Evolutionary conservation across 2,113 vertebrate species (phyloP).

Genomic region (Prietella phreatophila): DNA sequence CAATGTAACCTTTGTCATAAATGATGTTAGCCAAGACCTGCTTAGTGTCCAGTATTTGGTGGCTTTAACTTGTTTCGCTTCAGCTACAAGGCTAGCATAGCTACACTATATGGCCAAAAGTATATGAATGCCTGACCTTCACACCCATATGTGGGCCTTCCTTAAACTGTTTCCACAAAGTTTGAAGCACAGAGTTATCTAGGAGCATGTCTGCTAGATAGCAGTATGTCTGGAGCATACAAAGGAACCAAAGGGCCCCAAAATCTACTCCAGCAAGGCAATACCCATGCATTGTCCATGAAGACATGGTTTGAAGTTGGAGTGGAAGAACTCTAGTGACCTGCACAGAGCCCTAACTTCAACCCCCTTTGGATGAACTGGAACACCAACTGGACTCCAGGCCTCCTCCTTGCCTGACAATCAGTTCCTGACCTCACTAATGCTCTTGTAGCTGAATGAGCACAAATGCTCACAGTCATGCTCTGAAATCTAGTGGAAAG

Average conservation of each 20-base stretch:
- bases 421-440: neutral
- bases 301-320: no score
- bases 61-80: neutral
- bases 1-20: neutral
- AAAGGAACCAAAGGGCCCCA: neutral
- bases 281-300: neutral
- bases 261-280: neutral
- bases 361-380: neutral
- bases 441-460: neutral
- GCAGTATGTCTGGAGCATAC: neutral
- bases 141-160: neutral
- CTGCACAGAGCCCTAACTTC: neutral
- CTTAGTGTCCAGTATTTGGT: neutral
- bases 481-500: neutral
- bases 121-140: neutral
- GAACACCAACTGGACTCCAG: neutral
- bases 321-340: neutral
- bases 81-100: neutral
- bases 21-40: neutral
- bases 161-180: neutral
- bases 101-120: neutral
- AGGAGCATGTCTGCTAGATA: neutral
- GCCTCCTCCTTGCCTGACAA: neutral
- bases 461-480: neutral
- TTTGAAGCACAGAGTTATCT: neutral